Evolutionary conservation across 2,888 invertebrate species (phyloP).

Genomic region (Leucoma salicis): DNA sequence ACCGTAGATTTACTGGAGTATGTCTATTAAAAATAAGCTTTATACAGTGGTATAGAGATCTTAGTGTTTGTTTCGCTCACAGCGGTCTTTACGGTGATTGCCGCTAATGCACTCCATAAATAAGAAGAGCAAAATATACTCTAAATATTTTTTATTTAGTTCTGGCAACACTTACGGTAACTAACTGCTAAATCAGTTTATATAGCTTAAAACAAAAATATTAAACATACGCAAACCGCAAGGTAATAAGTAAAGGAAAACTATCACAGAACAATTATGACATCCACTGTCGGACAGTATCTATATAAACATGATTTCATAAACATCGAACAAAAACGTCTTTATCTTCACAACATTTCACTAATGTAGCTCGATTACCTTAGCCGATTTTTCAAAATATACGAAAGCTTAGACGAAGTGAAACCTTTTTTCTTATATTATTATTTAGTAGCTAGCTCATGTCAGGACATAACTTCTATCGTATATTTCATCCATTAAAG

Average conservation of each 20-base stretch:
- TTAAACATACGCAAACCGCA: conserved; percentile 1
- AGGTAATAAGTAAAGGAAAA: conserved; percentile 7
- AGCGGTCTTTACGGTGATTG: neutral
- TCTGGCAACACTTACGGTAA: conserved; percentile 6
- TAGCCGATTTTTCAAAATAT: conserved; percentile 44
- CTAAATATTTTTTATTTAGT: neutral
- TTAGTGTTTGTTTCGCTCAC: neutral
- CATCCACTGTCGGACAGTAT: conserved; percentile 25
- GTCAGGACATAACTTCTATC: no score
- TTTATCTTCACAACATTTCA: conserved; percentile 31
- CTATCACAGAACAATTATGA: conserved; percentile 11
- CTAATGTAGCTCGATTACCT: conserved; percentile 63
- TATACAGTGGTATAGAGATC: neutral
- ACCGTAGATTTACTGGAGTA: conserved; percentile 22
- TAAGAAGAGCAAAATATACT: neutral
- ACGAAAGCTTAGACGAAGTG: conserved; percentile 39
- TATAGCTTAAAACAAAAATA: conserved; percentile 5
- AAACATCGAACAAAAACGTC: conserved; percentile 27
- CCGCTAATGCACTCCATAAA: neutral
- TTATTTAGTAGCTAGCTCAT: no score
- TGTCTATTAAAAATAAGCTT: neutral
- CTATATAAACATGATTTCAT: conserved; percentile 28
- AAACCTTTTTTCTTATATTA: no score
- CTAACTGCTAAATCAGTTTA: conserved; percentile 6
- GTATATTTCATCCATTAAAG: no score